Conservation (phyloP, 2,797 vertebrate genomes). For the Cyprinella venusta region DNA sequence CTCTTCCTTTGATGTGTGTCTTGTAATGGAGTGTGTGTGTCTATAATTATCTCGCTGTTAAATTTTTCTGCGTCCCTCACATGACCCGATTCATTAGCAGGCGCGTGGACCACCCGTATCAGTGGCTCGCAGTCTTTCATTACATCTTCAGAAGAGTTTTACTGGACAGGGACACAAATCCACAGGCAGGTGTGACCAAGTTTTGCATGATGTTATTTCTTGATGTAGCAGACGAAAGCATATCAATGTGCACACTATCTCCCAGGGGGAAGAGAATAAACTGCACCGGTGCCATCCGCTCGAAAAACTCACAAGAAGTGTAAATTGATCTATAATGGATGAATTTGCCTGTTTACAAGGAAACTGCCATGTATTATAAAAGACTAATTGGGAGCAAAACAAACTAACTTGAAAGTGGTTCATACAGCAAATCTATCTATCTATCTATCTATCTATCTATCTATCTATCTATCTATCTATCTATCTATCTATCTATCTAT, state of each 20-base stretch:
- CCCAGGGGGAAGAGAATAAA: slow-evolving; percentile 19
- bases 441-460: not conserved
- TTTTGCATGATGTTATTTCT: slow-evolving; percentile 7
- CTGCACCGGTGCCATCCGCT: slow-evolving; percentile 36
- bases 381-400: slow-evolving; percentile 24
- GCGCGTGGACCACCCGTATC: slow-evolving; percentile 37
- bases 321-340: slow-evolving; percentile 45
- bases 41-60: slow-evolving; percentile 44
- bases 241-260: slow-evolving; percentile 17
- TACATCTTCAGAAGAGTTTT: slow-evolving; percentile 32
- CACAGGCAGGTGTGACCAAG: slow-evolving; percentile 17
- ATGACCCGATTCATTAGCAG: slow-evolving; percentile 34
- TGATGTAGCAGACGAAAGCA: not conserved
- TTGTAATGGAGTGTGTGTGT: slow-evolving; percentile 54
- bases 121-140: slow-evolving; percentile 10
- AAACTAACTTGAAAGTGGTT: slow-evolving; percentile 35
- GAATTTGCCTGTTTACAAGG: slow-evolving; percentile 53
- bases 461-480: not conserved
- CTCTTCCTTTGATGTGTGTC: slow-evolving; percentile 59
- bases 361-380: slow-evolving; percentile 36
- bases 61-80: slow-evolving; percentile 22
- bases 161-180: not conserved
- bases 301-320: slow-evolving; percentile 25
- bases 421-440: not conserved
- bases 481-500: not conserved